phyloP scores from a whole-genome alignment of 2,888 invertebrate genomes.

The Hirudinaria manillensis region DNA sequence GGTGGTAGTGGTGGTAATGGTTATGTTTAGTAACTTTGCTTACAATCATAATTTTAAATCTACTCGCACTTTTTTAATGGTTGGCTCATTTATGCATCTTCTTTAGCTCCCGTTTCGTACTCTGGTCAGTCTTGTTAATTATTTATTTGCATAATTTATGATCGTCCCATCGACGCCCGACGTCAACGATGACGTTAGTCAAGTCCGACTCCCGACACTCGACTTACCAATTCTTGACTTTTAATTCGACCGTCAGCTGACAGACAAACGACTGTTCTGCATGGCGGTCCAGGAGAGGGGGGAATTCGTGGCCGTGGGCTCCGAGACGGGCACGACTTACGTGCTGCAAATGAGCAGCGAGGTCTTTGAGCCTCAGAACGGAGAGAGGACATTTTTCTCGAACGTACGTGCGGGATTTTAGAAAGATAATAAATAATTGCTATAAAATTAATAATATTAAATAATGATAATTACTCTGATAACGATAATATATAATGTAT shows the following conservation, averaged over 20 bases:
- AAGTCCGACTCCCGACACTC: too few species aligned
- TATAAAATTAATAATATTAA: neutral
- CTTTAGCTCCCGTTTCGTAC: too few species aligned
- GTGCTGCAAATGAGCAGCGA: constrained; percentile 29
- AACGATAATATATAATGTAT: neutral
- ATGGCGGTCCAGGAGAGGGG: constrained; percentile 30
- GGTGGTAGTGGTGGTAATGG: constrained; percentile 17
- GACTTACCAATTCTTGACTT: too few species aligned
- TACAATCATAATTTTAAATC: too few species aligned
- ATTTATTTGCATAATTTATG: too few species aligned
- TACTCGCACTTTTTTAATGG: too few species aligned
- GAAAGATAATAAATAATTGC: too few species aligned
- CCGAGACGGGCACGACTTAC: constrained; percentile 21
- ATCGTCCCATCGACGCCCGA: too few species aligned
- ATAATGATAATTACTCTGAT: neutral
- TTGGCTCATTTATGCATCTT: too few species aligned
- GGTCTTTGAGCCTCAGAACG: constrained; percentile 16
- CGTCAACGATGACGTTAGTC: too few species aligned
- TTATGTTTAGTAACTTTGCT: too few species aligned
- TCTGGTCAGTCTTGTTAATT: too few species aligned
- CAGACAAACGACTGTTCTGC: constrained; percentile 21
- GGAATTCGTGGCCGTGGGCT: constrained; percentile 30
- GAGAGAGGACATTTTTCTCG: constrained; percentile 27
- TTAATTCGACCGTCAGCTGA: constrained; percentile 22
- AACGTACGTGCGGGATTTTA: neutral